Conservation (phyloP, 2,797 vertebrate species). For the Orientallactaga sibirica region DNA sequence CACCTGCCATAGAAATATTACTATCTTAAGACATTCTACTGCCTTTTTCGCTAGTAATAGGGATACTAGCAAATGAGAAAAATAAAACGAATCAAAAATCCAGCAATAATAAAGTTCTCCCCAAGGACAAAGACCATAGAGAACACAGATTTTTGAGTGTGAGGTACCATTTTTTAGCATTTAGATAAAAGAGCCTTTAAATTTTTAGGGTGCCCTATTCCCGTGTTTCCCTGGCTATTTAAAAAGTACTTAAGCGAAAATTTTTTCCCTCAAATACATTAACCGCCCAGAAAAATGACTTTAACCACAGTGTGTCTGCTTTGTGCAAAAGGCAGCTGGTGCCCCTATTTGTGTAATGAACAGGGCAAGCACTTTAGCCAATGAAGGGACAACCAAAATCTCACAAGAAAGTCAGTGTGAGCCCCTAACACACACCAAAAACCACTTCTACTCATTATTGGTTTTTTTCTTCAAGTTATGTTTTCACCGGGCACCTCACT, state of each 20-base stretch:
- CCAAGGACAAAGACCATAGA: slow-evolving; percentile 79
- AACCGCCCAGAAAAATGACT: slow-evolving; percentile 81
- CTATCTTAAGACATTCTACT: slow-evolving; percentile 82
- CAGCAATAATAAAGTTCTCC: slow-evolving; percentile 80
- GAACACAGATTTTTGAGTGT: slow-evolving; percentile 84
- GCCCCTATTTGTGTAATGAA: slow-evolving; percentile 76
- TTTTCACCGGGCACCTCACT: background rate
- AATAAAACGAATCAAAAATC: slow-evolving; percentile 51
- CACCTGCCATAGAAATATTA: slow-evolving; percentile 70
- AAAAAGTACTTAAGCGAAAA: slow-evolving; percentile 86
- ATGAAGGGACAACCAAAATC: slow-evolving; percentile 80
- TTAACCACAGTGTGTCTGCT: slow-evolving; percentile 78
- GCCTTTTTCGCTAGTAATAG: slow-evolving; percentile 43
- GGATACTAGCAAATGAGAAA: slow-evolving; percentile 77
- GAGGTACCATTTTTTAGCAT: slow-evolving; percentile 84
- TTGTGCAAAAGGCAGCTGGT: slow-evolving; percentile 86
- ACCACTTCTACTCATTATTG: slow-evolving; percentile 63
- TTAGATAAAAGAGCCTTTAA: slow-evolving; percentile 81
- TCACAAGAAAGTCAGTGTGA: slow-evolving; percentile 73
- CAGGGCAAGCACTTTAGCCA: slow-evolving; percentile 78
- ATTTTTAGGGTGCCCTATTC: slow-evolving; percentile 85
- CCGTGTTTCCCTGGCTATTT: slow-evolving; percentile 85
- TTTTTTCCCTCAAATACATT: slow-evolving; percentile 86
- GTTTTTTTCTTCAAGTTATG: slow-evolving; percentile 13
- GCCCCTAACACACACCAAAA: slow-evolving; percentile 75